Base-by-base conservation (phyloP, 2,113 vertebrate species). In the Oncorhynchus mykiss region DNA sequence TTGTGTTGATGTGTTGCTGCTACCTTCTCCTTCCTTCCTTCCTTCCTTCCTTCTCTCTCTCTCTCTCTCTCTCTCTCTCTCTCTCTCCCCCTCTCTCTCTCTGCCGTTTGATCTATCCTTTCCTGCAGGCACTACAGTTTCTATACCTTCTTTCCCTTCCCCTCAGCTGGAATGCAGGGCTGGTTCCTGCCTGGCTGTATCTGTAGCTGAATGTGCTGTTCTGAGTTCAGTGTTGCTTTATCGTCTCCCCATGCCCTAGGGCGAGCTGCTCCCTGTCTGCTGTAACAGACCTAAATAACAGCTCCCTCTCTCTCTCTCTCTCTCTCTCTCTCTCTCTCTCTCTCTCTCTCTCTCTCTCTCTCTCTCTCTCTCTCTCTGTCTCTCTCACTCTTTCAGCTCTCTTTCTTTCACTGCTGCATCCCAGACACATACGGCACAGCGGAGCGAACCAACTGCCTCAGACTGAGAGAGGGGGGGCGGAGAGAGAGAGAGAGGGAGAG, bases 241-340 rank as follows among this genome's bases (percentile, higher is more conserved):
- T 77, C 24, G 75, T 88, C 86, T 86, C 86, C 84, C 77, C 83
- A 86, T 90, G 86, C 88, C 88, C 90, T 86, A 88, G 84, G 90
- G 84, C 90, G 82, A 90, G 92, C 87, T 92, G 91, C 88, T 92
- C 89, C 39, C 89, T 79, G 91, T 88, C 91, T 93, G 90, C 91
- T 93, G 93, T 93, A 93, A 94, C 91, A 92, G 92, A 93, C 92
- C 93, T 93, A 93, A 94, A 93, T 94, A 94, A 93, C 91, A 93
- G 87, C 90, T 91, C 89, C 89, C 91, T 84, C 39, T 11, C 39
- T 45, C 39, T 9, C 87, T 85, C 88, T 89, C 75, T 51, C 49
- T 51, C 49, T 54, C 49, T 51, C 34, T 39, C n/a, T n/a, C n/a
- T n/a, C n/a, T n/a, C n/a, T n/a, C n/a, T n/a, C n/a, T n/a, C 34